These are phyloP conservation scores for Allophyes oxyacanthae DNA, from an alignment of 2,888 invertebrate species.

Conservation along the genomic window DNA sequence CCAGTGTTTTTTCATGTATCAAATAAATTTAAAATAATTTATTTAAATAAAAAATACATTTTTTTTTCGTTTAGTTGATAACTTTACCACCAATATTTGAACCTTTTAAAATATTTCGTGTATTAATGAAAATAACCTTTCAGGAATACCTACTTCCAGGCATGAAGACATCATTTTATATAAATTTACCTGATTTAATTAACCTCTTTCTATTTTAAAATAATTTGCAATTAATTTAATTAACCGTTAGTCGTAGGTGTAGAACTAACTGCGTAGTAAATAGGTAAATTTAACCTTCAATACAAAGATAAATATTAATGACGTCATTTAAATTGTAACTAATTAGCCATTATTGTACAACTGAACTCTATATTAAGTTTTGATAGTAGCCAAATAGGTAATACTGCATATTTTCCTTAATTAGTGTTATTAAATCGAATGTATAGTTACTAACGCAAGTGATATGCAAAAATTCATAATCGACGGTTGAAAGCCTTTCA, in stretches of 20 bases:
- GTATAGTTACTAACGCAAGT: slow-evolving; percentile 19
- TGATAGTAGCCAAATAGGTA: slow-evolving; percentile 25
- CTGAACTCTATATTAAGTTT: slow-evolving; percentile 7
- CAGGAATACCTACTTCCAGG: too few species aligned
- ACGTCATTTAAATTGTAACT: neutral
- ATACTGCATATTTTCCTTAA: slow-evolving; percentile 36
- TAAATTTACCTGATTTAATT: too few species aligned
- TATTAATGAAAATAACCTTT: too few species aligned
- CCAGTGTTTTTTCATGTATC: too few species aligned
- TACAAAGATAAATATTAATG: neutral
- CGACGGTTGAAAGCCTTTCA: too few species aligned
- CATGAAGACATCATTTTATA: too few species aligned
- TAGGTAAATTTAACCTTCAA: neutral
- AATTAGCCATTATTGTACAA: slow-evolving; percentile 20
- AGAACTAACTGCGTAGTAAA: slow-evolving; percentile 1
- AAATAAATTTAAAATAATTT: too few species aligned
- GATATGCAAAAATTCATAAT: neutral
- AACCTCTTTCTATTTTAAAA: neutral
- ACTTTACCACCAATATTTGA: too few species aligned
- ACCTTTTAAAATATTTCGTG: too few species aligned
- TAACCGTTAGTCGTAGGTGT: neutral
- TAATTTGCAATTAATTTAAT: neutral
- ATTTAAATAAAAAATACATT: too few species aligned
- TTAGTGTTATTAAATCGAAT: slow-evolving; percentile 6
- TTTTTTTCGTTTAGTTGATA: too few species aligned